Base-by-base conservation (phyloP, 2,797 vertebrate species). In the Smutsia gigantea region DNA sequence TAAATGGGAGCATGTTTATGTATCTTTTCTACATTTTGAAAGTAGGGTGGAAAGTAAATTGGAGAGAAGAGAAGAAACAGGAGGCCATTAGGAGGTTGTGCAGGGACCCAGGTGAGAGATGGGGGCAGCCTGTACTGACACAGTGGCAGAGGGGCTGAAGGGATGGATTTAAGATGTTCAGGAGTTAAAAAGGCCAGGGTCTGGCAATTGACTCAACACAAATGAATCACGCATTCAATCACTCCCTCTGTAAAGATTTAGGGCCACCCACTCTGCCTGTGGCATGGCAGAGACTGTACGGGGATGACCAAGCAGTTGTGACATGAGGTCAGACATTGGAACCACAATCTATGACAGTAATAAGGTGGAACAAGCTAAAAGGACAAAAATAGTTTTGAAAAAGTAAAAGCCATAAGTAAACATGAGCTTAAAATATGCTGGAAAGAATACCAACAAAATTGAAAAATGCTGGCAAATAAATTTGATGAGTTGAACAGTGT, bases 391-490 rank as follows among this genome's bases (percentile, higher is more conserved):
- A 66, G 66, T 81, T 87, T 42, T 85, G 63, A 79, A 85, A 81
- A 74, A 90, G 63, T 55, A 53, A 96, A 86, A 74, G 12, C 39
- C 19, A 0, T 84, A 95, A 82, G 92, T 72, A 96, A 95, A 92
- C 57, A 92, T 87, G 86, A 93, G 37, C 81, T 94, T 90, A 59
- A 97, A 95, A 89, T 31, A 87, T 25, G 4, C 55, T 79, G 25
- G 25, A 86, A 68, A 81, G 7, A 91, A 94, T 90, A 81, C n/a
- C 42, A 82, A 46, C 68, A 95, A 97, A 95, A 90, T 19, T 0
- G 0, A 69, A 90, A 94, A 78, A 71, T 2, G 51, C 84, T 75
- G n/a, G 77, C 51, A 95, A 94, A 86, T 88, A 96, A 95, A 95
- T 79, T 11, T n/a, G 77, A 82, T 57, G 68, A 57, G 34, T 85